These are phyloP conservation scores for Phaetusa simplex DNA, from an alignment of 2,113 vertebrate species.

Conservation along the genomic window DNA sequence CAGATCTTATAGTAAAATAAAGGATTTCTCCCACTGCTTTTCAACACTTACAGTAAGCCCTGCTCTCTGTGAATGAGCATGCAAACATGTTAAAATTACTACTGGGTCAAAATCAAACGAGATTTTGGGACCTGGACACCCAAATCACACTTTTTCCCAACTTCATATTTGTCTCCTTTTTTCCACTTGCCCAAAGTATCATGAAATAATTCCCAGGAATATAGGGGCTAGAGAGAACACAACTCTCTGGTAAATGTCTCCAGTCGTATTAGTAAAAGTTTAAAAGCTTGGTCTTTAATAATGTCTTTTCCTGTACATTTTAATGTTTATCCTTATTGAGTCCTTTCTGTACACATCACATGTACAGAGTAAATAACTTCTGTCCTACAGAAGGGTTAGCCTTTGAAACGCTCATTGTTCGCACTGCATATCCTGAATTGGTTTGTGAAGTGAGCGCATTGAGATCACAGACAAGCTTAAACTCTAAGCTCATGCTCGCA, in stretches of 20 bases:
- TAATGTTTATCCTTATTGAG: background rate
- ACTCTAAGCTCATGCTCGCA: background rate
- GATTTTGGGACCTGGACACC: conserved; percentile 5
- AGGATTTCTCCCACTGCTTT: conserved; percentile 26
- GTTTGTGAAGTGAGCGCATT: background rate
- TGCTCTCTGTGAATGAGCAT: conserved; percentile 1
- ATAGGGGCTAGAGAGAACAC: background rate
- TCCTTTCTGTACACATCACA: background rate
- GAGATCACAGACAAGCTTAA: background rate
- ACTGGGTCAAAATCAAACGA: conserved; percentile 8
- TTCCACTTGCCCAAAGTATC: background rate
- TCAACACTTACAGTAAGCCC: conserved; percentile 13
- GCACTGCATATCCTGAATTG: background rate
- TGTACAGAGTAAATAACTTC: background rate
- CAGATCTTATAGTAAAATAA: background rate
- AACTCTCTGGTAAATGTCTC: background rate
- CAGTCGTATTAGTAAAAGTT: background rate
- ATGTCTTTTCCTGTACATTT: background rate
- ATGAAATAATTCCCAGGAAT: background rate
- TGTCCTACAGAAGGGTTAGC: background rate
- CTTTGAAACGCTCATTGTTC: background rate
- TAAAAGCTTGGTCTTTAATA: background rate
- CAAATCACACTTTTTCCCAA: background rate
- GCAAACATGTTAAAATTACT: background rate
- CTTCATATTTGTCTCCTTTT: background rate